phyloP scores from a whole-genome alignment of 2,888 invertebrate species.

The Meiosimyza platycephala region DNA sequence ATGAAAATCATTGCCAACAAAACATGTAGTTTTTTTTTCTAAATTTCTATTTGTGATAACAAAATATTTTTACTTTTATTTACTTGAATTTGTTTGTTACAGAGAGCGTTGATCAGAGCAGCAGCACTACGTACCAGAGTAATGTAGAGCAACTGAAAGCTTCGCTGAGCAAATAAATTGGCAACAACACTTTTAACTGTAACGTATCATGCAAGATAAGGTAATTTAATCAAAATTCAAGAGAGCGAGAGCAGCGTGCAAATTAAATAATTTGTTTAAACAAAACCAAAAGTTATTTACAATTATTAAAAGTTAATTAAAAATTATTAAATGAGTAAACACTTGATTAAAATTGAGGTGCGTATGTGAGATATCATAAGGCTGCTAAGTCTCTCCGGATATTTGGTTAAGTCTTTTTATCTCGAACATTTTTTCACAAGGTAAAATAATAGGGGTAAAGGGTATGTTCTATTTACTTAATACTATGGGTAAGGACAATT shows the following conservation, averaged over 20 bases:
- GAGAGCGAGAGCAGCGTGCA: no score
- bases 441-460: no score
- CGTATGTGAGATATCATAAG: no score
- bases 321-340: no score
- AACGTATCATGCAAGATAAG: not conserved
- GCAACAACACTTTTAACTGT: not conserved
- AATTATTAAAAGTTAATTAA: not conserved
- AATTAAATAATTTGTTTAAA: no score
- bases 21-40: not conserved
- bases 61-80: not conserved
- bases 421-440: no score
- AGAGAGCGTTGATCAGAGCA: not conserved
- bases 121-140: not conserved
- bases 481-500: no score
- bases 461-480: no score
- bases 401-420: no score
- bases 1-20: slow-evolving; percentile 35
- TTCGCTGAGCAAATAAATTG: slow-evolving; percentile 28
- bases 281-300: slow-evolving; percentile 12
- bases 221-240: no score
- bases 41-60: not conserved
- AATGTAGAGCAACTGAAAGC: slow-evolving; percentile 27
- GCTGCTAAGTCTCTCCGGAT: no score
- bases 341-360: no score
- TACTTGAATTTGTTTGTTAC: not conserved